Evolutionary conservation across 53 echinoderm and acorn worm species (phyloP).

Genomic region (Astropecten irregularis): DNA sequence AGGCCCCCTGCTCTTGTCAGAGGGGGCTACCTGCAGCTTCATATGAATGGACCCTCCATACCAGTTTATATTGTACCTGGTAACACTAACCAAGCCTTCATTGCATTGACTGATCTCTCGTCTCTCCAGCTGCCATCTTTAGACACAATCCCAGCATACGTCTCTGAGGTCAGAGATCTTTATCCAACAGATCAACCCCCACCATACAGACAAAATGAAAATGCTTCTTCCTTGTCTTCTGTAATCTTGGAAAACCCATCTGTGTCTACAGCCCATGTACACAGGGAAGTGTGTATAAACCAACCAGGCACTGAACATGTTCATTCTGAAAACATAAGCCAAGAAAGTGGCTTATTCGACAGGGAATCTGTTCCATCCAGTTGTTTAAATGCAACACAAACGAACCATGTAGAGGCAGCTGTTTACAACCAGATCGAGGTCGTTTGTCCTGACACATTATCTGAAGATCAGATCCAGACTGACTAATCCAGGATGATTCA

Average conservation of each 20-base stretch:
- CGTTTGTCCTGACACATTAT: neutral
- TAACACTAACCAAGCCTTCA: conserved; percentile 80
- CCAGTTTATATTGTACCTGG: conserved; percentile 88
- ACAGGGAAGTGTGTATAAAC: neutral
- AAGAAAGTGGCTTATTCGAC: neutral
- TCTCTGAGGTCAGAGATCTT: conserved; percentile 60
- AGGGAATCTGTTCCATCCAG: neutral
- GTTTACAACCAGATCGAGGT: neutral
- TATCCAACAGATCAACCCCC: conserved; percentile 79
- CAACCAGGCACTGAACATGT: conserved; percentile 3
- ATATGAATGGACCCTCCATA: conserved; percentile 81
- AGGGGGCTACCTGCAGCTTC: conserved; percentile 86
- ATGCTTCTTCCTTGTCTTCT: conserved; percentile 3
- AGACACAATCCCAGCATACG: conserved; percentile 78
- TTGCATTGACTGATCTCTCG: conserved; percentile 86
- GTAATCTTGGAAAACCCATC: conserved; percentile 18
- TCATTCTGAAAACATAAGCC: neutral
- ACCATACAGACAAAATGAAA: conserved; percentile 77
- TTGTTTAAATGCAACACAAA: neutral
- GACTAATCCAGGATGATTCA: neutral
- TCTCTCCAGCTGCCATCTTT: conserved; percentile 79
- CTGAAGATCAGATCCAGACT: neutral
- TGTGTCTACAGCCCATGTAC: neutral
- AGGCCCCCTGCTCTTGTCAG: conserved; percentile 73
- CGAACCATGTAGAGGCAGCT: neutral